Base-by-base conservation (phyloP, 2,888 invertebrate species). In the Amphiduros pacificus region DNA sequence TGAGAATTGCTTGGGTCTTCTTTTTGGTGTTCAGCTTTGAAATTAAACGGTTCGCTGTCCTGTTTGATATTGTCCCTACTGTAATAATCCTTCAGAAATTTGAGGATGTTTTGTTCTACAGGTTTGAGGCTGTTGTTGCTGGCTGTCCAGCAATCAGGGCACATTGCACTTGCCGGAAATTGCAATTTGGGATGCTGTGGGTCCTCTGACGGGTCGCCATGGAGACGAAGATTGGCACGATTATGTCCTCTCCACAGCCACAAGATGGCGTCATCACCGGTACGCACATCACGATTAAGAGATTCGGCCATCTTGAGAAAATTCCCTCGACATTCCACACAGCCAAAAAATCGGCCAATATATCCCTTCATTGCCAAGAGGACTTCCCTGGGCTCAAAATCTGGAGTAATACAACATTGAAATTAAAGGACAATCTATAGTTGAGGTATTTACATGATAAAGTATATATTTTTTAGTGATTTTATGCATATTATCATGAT, bases 211-310 rank as follows among this genome's bases (percentile, higher is more conserved):
- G 73, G n/a, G 80, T 95, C 94, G 0, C 93, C 92, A 26, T 91
- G 87, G 28, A 99, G 85, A 70, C 97, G 87, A 68, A 89, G 85
- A 81, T 99, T 99, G 0, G 94, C 97, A 49, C 65, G 64, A 81
- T 98, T 98, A 79, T 98, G 97, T 0, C 93, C 91, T 73, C 87
- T 86, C 97, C 97, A 98, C 27, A 98, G 84, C 95, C 96, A 98
- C 44, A 96, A 29, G 4, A 68, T 50, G 71, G 88, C 87, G 56
- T 87, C 88, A 20, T 85, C 84, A 82, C 29, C 24, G 2, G 32
- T 14, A 22, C 26, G 17, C 1, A 50, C 44, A 24, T 56, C 58
- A 1, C 20, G 6, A 65, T 91, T 86, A 28, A 90, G 87, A 62
- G 86, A 86, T 1, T 84, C 82, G 31, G 94, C 90, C 93, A 95